Evolutionary conservation across 1,140 invertebrate species (phyloP).

Genomic region (Chironomus striatipennis): DNA sequence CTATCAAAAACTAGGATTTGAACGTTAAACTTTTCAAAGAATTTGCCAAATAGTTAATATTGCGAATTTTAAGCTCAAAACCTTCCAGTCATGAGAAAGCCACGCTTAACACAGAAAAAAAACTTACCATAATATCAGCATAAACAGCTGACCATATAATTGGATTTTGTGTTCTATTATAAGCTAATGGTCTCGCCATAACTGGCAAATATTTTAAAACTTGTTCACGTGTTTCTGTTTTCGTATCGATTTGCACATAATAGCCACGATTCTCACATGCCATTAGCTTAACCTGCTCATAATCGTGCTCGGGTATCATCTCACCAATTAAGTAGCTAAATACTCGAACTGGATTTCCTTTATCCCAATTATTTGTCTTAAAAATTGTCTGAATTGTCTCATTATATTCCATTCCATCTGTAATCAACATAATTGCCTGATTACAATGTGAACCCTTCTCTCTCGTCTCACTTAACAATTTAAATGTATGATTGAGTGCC

Average conservation of each 20-base stretch:
- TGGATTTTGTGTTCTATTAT: constrained; percentile 53
- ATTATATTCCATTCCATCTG: constrained; percentile 79
- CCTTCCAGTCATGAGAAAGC: neutral
- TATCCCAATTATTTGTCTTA: constrained; percentile 61
- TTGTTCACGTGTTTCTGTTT: constrained; percentile 76
- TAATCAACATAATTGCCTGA: constrained; percentile 86
- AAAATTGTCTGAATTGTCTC: constrained; percentile 65
- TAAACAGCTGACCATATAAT: constrained; percentile 66
- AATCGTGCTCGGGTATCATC: neutral
- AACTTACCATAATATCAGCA: constrained; percentile 50
- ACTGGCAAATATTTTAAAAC: constrained; percentile 71
- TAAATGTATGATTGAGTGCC: constrained; percentile 68
- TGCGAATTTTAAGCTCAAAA: too few relatives aligned
- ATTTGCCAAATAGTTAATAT: too few relatives aligned
- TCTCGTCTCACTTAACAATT: constrained; percentile 43
- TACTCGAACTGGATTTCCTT: constrained; percentile 62
- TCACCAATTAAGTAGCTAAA: constrained; percentile 81
- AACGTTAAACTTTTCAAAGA: too few relatives aligned
- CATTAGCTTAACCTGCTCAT: constrained; percentile 71
- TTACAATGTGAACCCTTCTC: constrained; percentile 50
- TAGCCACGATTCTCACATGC: constrained; percentile 78
- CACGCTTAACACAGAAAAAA: neutral
- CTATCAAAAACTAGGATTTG: too few relatives aligned
- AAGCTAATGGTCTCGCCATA: constrained; percentile 64
- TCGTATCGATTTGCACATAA: constrained; percentile 71